Conservation (phyloP, 2,888 invertebrate genomes). For the Ernsta delagoae region DNA sequence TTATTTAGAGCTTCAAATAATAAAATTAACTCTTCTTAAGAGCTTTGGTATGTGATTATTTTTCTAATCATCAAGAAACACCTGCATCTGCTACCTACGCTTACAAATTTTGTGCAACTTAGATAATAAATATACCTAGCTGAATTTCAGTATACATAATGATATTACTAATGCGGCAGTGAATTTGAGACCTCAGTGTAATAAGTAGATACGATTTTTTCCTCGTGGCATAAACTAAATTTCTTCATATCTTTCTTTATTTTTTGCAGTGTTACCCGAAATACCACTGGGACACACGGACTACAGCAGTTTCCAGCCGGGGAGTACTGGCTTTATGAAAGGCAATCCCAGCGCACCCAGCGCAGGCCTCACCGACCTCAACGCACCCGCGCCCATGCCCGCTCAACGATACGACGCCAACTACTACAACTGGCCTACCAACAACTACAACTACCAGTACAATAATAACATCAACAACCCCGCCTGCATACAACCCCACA, state of each 20-base stretch:
- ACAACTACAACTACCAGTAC: constrained; percentile 90
- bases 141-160: no score
- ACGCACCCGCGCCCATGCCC: constrained; percentile 58
- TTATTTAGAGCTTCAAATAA: no score
- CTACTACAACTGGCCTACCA: constrained; percentile 86
- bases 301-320: constrained; percentile 73
- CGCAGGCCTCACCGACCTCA: constrained; percentile 76
- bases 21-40: no score
- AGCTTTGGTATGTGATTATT: no score
- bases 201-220: neutral
- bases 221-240: neutral
- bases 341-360: constrained; percentile 68
- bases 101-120: no score
- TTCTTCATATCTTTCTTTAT: constrained; percentile 34
- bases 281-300: constrained; percentile 76
- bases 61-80: no score
- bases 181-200: no score
- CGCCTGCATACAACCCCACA: constrained; percentile 81
- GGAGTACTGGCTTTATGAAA: constrained; percentile 66
- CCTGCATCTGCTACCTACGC: no score
- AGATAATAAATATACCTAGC: no score
- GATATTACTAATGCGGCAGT: no score
- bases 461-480: constrained; percentile 85
- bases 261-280: constrained; percentile 86
- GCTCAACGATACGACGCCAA: constrained; percentile 81